Percentiles rank a stretch among this genome's conserved stretches.
phyloP scores from a whole-genome alignment of 2,113 vertebrate species.

The Galbula dea region DNA sequence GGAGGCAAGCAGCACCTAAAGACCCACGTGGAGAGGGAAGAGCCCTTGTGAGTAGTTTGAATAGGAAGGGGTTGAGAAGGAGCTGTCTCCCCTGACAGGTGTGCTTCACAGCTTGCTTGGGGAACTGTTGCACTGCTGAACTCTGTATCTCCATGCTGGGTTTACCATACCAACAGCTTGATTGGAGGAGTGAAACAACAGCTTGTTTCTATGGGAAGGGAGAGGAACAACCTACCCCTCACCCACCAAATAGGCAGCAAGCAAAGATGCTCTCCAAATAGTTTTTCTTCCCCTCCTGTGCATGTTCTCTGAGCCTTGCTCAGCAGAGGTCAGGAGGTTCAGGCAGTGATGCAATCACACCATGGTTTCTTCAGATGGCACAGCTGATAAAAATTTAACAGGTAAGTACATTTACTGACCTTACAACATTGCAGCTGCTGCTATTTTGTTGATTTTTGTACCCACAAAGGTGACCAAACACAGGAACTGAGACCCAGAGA shows the following conservation, averaged over 20 bases:
- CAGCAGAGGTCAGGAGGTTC: neutral
- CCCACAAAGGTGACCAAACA: neutral
- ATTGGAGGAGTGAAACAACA: neutral
- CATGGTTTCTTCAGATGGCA: neutral
- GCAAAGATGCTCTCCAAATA: neutral
- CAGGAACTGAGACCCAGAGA: neutral
- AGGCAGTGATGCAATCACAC: neutral
- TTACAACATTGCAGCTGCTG: neutral
- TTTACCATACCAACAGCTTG: constrained; percentile 16
- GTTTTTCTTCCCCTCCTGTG: neutral
- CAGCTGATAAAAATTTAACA: neutral
- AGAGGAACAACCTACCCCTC: neutral
- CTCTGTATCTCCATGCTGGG: neutral
- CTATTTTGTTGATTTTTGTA: neutral
- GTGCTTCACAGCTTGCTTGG: neutral
- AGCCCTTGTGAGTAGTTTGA: neutral
- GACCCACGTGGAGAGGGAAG: neutral
- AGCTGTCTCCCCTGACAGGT: neutral
- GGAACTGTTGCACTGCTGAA: neutral
- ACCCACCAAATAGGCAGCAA: neutral
- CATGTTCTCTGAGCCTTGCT: neutral
- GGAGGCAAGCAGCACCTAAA: neutral
- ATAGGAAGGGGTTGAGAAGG: neutral
- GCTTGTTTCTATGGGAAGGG: neutral
- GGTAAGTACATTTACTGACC: neutral